Evolutionary conservation across 2,888 invertebrate species (phyloP), one percentile per base, ranked within the genome.

Genomic region (Syrista parreyssii): DNA sequence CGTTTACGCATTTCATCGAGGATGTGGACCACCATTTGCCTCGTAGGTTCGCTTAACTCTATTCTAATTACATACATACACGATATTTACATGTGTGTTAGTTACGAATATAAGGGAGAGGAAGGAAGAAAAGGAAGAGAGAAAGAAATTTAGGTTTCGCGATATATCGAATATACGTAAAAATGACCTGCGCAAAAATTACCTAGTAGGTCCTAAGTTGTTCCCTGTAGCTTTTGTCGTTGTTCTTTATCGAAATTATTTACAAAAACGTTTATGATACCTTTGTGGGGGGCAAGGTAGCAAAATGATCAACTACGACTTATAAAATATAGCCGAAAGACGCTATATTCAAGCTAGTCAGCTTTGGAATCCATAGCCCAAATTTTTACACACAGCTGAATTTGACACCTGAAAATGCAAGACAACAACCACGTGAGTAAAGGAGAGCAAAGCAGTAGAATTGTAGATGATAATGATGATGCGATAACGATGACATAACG

Each of bases 341-440:
- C 82, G 87, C 88, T 90, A 90, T 89, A 90, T 88, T 90, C 88
- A 88, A 89, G 88, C 88, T 89, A 86, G 85, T 85, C 84, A 83
- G 87, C 86, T 85, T 83, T 85, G 84, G 55, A 55, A 85, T 87
- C 86, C 87, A 82, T 86, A 84, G 85, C 84, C 83, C 81, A 84
- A 81, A 83, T 74, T 78, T 87, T 92, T 93, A 96, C 82, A 96
- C 96, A 91, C 96, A 95, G 92, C 96, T 96, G 93, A 96, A 96
- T 92, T 96, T 96, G 86, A 96, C 94, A 86, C 92, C 92, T 92
- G 90, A 83, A 90, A 91, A 86, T 88, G 79, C 79, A 85, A 85
- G 77, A 79, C 76, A 83, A 82, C 77, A 77, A 77, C 77, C 68
- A 74, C 75, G 80, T 74, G 36, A 76, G 78, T 68, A 78, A 23